Base-by-base conservation (phyloP, 2,888 invertebrate genomes). In the Caenorhabditis panamensis region DNA sequence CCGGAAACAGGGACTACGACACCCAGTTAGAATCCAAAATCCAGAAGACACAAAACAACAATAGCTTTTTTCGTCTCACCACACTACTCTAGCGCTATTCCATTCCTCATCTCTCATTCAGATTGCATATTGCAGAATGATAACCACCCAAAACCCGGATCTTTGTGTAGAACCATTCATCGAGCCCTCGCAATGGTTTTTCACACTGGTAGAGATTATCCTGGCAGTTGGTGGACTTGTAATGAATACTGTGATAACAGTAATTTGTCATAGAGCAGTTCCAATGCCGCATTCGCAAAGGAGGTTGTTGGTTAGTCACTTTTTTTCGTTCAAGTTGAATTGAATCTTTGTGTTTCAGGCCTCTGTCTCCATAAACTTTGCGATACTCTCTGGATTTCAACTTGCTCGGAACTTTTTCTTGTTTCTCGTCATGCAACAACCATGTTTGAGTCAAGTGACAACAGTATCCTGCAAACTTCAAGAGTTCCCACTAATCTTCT, bases 401-500 rank as follows among this genome's bases (percentile, higher is more conserved):
- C 72, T 84, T 11, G 63, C 84, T 9, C 36, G 82, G 6, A 82
- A 84, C 63, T 76, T 82, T 28, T 84, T 82, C 31, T 22, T 81
- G 0, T 80, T 79, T 20, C 62, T 84, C 9, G 68, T 77, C 11
- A 81, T 84, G 68, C 80, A 84, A 28, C 71, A 81, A 59, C 82
- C 82, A 5, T 84, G 84, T 64, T 24, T 84, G 1, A 78, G 66
- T 16, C 66, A 78, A 53, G 82, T 82, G 13, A 82, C 82, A 0
- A 82, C 84, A 16, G 69, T 83, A 13, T 79, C 78, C 0, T 85
- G 84, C 49, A 85, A 85, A 67, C 64, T 85, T 18, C 83, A 83
- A 66, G 82, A 85, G 18, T 85, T 85, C 53, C 84, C 84, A 11
- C 18, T 85, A 20, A 58, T 85, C n/a, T 85, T 85, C 22, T 83